These are phyloP conservation scores for Orbicella faveolata DNA, from an alignment of 64 coral and sea anemone species.

Conservation along the genomic window DNA sequence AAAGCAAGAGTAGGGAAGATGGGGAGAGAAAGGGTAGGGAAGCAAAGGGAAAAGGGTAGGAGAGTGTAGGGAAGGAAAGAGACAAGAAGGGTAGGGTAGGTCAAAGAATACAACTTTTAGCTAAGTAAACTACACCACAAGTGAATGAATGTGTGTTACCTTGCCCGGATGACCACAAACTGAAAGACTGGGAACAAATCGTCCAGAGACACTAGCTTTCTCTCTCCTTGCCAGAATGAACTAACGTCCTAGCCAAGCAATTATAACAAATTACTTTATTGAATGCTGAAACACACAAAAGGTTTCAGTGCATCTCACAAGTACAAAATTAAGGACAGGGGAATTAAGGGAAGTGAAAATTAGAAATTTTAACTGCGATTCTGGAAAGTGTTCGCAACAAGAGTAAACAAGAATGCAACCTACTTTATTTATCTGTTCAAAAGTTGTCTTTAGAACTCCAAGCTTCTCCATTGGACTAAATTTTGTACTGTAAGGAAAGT, in stretches of 20 bases:
- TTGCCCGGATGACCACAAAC: conserved; percentile 90
- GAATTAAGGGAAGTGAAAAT: too few species aligned
- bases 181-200: conserved; percentile 99
- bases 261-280: not conserved
- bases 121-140: not conserved
- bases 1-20: too few species aligned
- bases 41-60: too few species aligned
- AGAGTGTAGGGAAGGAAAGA: too few species aligned
- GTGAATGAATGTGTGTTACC: conserved; percentile 41
- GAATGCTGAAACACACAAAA: too few species aligned
- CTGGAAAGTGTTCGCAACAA: not conserved
- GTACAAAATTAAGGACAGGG: too few species aligned
- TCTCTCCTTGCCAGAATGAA: conserved; percentile 82
- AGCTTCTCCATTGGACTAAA: conserved; percentile 99
- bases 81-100: too few species aligned
- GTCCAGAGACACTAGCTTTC: conserved; percentile 89
- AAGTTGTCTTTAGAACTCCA: conserved; percentile 84
- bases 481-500: conserved; percentile 73
- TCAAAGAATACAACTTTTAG: too few species aligned
- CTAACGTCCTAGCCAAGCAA: conserved; percentile 64
- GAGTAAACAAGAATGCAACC: not conserved
- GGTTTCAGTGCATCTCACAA: too few species aligned
- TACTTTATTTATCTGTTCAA: conserved; percentile 94
- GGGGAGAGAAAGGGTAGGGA: too few species aligned
- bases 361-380: too few species aligned